phyloP scores from a whole-genome alignment of 2,113 vertebrate species.

The Delphinapterus leucas region DNA sequence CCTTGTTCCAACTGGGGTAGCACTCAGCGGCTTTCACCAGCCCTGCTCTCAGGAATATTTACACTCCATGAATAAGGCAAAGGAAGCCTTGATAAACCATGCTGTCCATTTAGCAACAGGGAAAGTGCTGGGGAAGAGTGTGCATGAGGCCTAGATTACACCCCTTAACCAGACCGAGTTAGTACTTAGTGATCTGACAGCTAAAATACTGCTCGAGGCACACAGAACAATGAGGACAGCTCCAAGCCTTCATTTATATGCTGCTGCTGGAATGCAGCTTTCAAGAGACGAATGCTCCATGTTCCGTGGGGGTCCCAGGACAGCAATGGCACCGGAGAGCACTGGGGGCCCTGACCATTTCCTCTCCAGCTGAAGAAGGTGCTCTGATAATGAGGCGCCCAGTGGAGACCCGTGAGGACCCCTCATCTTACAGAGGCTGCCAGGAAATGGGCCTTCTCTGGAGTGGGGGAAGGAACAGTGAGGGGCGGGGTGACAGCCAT shows the following conservation, averaged over 20 bases:
- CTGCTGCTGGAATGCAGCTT: not conserved
- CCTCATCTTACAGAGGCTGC: not conserved
- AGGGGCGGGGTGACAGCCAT: not conserved
- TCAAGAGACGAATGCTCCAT: not conserved
- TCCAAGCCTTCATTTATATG: not conserved
- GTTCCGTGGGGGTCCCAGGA: accelerated
- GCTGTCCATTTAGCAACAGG: too few species aligned
- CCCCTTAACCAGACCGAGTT: not conserved
- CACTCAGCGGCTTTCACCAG: not conserved
- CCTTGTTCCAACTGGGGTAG: not conserved
- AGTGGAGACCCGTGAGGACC: not conserved
- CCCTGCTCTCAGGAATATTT: not conserved
- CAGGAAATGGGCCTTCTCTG: not conserved
- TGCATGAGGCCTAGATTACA: not conserved
- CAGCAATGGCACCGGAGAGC: not conserved
- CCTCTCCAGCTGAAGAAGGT: not conserved
- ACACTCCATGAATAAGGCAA: not conserved
- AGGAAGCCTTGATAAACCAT: not conserved
- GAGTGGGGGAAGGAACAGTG: accelerated
- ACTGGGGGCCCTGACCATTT: not conserved
- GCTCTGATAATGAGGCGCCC: not conserved
- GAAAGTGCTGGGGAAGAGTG: not conserved
- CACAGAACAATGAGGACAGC: accelerated
- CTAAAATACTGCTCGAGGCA: accelerated
- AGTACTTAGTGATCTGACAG: not conserved